These are phyloP conservation scores for Dasyornis broadbenti DNA, from an alignment of 2,113 vertebrate species.

Conservation along the genomic window DNA sequence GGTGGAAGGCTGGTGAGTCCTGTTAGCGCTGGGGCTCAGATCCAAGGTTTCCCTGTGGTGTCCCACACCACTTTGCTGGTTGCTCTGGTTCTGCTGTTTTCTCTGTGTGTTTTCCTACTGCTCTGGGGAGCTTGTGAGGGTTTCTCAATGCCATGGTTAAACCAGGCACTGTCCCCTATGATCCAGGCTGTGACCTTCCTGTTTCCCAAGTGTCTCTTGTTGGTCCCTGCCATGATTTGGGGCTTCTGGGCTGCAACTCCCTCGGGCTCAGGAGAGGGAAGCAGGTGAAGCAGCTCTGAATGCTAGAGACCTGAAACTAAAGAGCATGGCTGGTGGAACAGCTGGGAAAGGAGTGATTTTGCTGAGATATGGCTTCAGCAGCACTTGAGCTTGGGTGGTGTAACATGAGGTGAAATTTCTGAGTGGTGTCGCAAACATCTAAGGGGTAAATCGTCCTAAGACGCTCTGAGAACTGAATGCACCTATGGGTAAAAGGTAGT, in stretches of 20 bases:
- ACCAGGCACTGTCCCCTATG: background rate
- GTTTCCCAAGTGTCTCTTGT: background rate
- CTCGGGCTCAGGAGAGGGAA: background rate
- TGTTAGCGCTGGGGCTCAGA: rapidly evolving
- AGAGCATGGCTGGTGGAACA: background rate
- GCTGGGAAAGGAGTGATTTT: background rate
- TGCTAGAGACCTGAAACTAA: rapidly evolving
- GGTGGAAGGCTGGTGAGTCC: background rate
- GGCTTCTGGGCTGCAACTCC: background rate
- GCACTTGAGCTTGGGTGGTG: rapidly evolving
- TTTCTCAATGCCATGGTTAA: background rate
- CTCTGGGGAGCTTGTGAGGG: background rate
- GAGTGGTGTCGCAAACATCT: background rate
- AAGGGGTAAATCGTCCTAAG: background rate
- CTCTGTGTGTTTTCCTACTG: background rate
- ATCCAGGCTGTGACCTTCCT: background rate
- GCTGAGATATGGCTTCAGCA: background rate
- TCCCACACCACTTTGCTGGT: rapidly evolving
- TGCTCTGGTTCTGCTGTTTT: rapidly evolving
- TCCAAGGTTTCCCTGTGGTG: rapidly evolving
- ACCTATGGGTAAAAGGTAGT: background rate
- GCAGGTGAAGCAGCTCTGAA: background rate
- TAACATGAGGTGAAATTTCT: background rate
- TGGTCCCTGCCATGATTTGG: background rate
- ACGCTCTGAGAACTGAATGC: background rate